phyloP scores from a whole-genome alignment of 92 coral and sea anemone species.

The Zoanthus gigantus region DNA sequence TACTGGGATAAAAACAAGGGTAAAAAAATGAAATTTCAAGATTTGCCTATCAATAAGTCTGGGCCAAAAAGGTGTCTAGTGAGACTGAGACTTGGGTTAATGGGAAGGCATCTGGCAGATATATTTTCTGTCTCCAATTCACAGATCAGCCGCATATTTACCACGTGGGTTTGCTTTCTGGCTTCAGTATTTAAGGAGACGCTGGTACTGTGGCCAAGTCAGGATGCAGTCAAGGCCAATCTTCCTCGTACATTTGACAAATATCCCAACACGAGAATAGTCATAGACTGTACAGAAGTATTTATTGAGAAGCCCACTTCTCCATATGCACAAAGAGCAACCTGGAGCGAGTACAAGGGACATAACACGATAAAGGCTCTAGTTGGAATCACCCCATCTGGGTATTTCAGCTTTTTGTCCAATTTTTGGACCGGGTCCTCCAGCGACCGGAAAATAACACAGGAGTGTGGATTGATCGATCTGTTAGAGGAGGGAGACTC shows the following conservation, averaged over 20 bases:
- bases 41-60: conserved; percentile 45
- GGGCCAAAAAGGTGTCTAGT: conserved; percentile 66
- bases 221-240: conserved; percentile 34
- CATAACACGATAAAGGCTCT: conserved; percentile 72
- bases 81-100: conserved; percentile 66
- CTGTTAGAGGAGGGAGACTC: conserved; percentile 70
- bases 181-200: conserved; percentile 41
- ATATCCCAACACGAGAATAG: conserved; percentile 64
- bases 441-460: conserved; percentile 71
- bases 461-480: conserved; percentile 67
- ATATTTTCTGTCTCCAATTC: conserved; percentile 58
- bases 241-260: conserved; percentile 53
- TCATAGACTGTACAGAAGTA: conserved; percentile 65
- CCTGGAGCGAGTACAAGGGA: conserved; percentile 66
- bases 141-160: conserved; percentile 44
- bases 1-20: conserved; percentile 64
- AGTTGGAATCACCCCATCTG: conserved; percentile 73
- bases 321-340: conserved; percentile 65
- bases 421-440: conserved; percentile 68
- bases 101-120: conserved; percentile 58
- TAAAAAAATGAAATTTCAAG: conserved; percentile 37
- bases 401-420: conserved; percentile 73
- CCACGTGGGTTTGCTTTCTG: conserved; percentile 67
- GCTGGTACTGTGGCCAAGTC: conserved; percentile 59
- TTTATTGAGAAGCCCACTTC: conserved; percentile 73